Base-by-base conservation (phyloP, 2,888 invertebrate genomes). In the Erynnis tages region DNA sequence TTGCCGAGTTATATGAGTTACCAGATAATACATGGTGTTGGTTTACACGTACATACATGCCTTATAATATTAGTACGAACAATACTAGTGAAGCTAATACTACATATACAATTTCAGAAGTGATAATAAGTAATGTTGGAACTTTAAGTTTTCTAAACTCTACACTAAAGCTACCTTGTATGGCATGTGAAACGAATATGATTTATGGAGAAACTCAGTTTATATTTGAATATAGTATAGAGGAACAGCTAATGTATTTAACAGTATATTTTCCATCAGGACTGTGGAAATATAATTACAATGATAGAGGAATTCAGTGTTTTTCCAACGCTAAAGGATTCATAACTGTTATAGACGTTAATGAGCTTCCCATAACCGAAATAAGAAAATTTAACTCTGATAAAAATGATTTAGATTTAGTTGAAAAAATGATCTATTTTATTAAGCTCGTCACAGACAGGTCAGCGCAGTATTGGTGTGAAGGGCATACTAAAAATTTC, bases 381-480 rank as follows among this genome's bases (percentile, higher is more conserved):
- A 19, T 67, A 6, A 62, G 53, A 19, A 14, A 40, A 10, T 23
- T 44, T 34, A 34, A 30, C 21, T 43, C 53, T 8, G 53, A 55
- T 30, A 43, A 53, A 14, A 50, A 46, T 6, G 52, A 60, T 40
- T 55, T 48, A 11, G 53, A 35, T 32, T 48, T 56, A 58, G 56
- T 71, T 43, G 81, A 79, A 63, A 89, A 88, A 73, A 60, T 71
- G 10, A 82, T 92, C 2, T 93, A 91, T 57, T 72, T 83, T 48
- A 64, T 93, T 1, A 79, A 90, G 57, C 69, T 91, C 1, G 76
- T 91, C 32, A 84, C 79, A 1, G 79, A 91, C 32, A 82, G 87
- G 54, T 88, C 92, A 0, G 92, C 92, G 1, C 85, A 91, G 58
- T 93, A 93, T 67, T 93, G 93, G 92, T 93, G 93, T 67, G 91